Conservation (phyloP, 92 coral and sea anemone genomes). For the Palythoa caribaeorum region DNA sequence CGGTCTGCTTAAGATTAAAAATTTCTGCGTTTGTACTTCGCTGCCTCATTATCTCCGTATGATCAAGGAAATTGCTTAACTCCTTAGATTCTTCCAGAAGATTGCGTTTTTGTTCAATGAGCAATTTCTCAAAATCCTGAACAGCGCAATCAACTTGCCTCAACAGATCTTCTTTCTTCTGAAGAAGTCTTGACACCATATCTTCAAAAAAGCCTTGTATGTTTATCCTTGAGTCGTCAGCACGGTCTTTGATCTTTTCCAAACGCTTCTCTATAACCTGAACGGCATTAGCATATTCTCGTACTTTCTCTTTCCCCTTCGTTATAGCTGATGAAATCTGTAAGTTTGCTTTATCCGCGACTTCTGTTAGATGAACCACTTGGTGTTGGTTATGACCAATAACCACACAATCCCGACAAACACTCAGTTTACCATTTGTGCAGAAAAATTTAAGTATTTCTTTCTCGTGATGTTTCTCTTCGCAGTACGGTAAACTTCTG, state of each 20-base stretch:
- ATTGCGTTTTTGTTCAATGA: not conserved
- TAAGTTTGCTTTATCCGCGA: conserved; percentile 22
- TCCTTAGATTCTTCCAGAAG: conserved; percentile 3
- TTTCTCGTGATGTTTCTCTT: conserved; percentile 41
- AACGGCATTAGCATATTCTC: conserved; percentile 3
- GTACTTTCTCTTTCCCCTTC: not conserved
- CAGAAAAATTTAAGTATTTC: conserved; percentile 61
- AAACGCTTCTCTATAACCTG: not conserved
- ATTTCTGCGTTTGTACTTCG: conserved; percentile 25
- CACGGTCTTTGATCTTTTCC: not conserved
- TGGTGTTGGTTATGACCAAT: conserved; percentile 50
- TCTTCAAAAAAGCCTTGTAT: conserved; percentile 13
- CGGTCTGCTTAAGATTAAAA: conserved; percentile 3
- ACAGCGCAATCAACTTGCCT: conserved; percentile 1
- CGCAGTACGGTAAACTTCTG: conserved; percentile 49
- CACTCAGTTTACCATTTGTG: conserved; percentile 43
- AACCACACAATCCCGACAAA: conserved; percentile 46
- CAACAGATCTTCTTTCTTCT: conserved; percentile 16
- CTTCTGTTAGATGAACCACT: conserved; percentile 37
- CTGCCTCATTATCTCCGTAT: not conserved
- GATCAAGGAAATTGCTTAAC: conserved; percentile 9
- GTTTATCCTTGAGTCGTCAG: not conserved
- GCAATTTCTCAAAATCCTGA: not conserved
- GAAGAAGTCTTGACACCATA: not conserved
- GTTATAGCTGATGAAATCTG: conserved; percentile 9